Base-by-base conservation (phyloP, 2,888 invertebrate species). In the Colletes collaris region DNA sequence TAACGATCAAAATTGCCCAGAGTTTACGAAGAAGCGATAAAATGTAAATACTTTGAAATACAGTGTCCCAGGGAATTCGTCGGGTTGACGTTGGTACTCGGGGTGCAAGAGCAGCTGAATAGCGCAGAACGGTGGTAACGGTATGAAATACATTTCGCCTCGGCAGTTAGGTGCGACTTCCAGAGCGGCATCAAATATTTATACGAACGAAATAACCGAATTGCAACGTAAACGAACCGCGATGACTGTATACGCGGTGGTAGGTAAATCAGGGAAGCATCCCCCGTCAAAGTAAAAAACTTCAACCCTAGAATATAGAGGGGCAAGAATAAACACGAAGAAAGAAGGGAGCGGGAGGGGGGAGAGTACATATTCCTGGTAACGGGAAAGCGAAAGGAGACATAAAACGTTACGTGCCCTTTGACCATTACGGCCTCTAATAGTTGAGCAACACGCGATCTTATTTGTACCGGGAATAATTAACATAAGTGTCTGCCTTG, bases 401-500 rank as follows among this genome's bases (percentile, higher is more conserved):
- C 75, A 68, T 58, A 83, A 82, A 76, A 74, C 70, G 77, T 87
- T 86, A 79, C 87, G 87, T 87, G 89, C 64, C 79, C 55, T 37
- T 60, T 56, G 71, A 67, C 82, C 82, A 81, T 88, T 86, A 87
- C 60, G 52, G 56, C 40, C 62, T 71, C 73, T 88, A 85, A 90
- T 89, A 85, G 86, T 78, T 84, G 87, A 87, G 80, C 83, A 84
- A 87, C 90, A 90, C 86, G 90, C 90, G 66, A 90, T 77, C 87
- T 86, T 89, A 89, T 90, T 89, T 88, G 86, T 88, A 81, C 74
- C 77, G 71, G 68, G 82, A 87, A 87, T 91, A 90, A 91, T 91
- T 91, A 90, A 86, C 88, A 89, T 86, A 87, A 89, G 87, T 89
- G 86, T 87, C 78, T 76, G 74, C 65, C 76, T 71, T 63, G 72